A percentile compares a stretch with the other conserved stretches of the same genome.
Evolutionary conservation across 2,797 vertebrate genomes (phyloP).

Genomic region (Telmatherina bonti): DNA sequence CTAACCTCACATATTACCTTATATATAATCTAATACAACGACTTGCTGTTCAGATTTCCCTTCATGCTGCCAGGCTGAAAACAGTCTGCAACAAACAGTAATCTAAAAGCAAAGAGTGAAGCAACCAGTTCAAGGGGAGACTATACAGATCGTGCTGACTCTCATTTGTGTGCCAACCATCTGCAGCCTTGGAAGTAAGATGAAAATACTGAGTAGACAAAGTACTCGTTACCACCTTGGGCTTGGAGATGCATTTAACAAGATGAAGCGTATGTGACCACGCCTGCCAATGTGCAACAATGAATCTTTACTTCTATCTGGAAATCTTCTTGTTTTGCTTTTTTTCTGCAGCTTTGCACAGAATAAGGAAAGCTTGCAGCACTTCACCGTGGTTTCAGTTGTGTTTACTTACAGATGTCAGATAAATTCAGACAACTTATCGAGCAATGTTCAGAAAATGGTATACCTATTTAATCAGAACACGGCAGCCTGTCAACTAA

Average conservation of each 20-base stretch:
- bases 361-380: background rate
- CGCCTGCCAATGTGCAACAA: background rate
- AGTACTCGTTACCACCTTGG: constrained; percentile 6
- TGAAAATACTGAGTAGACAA: constrained; percentile 7
- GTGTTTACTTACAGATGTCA: constrained; percentile 5
- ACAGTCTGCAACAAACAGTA: constrained; percentile 23
- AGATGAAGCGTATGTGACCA: constrained; percentile 3
- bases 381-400: background rate
- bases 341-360: background rate
- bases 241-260: constrained; percentile 17
- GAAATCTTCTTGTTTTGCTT: background rate
- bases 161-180: constrained; percentile 45
- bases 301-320: background rate
- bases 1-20: constrained; percentile 6
- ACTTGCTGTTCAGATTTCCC: constrained; percentile 21
- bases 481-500: background rate
- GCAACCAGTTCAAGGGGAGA: background rate
- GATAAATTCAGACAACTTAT: background rate
- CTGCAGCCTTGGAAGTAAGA: constrained; percentile 47
- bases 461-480: background rate
- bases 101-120: constrained; percentile 5
- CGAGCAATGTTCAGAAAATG: background rate
- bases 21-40: constrained; percentile 19
- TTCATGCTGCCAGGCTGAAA: constrained; percentile 22
- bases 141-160: constrained; percentile 19